phyloP scores from a whole-genome alignment of 2,797 vertebrate species.

The Rousettus madagascariensis region DNA sequence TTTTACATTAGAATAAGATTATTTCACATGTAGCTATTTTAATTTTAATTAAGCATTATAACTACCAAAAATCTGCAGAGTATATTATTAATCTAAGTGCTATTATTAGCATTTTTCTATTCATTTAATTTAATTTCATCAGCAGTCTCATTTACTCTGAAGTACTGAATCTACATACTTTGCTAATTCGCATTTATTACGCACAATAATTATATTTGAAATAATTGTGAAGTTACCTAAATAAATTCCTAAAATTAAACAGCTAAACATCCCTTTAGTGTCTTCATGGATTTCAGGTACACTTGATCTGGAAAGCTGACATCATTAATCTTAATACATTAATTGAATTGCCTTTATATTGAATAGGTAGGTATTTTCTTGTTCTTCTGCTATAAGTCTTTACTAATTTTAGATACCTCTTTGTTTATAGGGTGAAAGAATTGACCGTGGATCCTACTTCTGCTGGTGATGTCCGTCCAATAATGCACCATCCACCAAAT shows the following conservation, averaged over 20 bases:
- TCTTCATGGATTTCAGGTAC: slow-evolving; percentile 31
- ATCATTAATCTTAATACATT: slow-evolving; percentile 75
- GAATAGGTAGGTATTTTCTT: slow-evolving; percentile 62
- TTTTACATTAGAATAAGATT: slow-evolving; percentile 29
- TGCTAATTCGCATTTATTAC: slow-evolving; percentile 38
- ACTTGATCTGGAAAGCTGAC: slow-evolving; percentile 82
- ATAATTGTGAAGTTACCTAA: slow-evolving; percentile 36
- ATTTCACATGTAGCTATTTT: slow-evolving; percentile 28
- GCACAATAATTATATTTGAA: slow-evolving; percentile 49
- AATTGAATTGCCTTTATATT: slow-evolving; percentile 61
- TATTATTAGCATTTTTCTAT: background rate
- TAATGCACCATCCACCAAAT: slow-evolving; percentile 88
- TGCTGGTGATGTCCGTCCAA: slow-evolving; percentile 87
- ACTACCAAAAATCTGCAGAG: background rate
- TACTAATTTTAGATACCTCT: slow-evolving; percentile 64
- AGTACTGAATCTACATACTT: slow-evolving; percentile 35
- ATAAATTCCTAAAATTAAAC: slow-evolving; percentile 14
- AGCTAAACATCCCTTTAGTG: background rate
- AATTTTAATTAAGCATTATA: slow-evolving; percentile 35
- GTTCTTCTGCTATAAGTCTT: background rate
- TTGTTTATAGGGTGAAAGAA: slow-evolving; percentile 92
- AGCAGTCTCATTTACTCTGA: background rate
- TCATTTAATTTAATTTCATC: slow-evolving; percentile 13
- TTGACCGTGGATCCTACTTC: slow-evolving; percentile 88
- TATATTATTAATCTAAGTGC: background rate